Base-by-base conservation (phyloP, 2,113 vertebrate genomes). In the Saguinus midas region DNA sequence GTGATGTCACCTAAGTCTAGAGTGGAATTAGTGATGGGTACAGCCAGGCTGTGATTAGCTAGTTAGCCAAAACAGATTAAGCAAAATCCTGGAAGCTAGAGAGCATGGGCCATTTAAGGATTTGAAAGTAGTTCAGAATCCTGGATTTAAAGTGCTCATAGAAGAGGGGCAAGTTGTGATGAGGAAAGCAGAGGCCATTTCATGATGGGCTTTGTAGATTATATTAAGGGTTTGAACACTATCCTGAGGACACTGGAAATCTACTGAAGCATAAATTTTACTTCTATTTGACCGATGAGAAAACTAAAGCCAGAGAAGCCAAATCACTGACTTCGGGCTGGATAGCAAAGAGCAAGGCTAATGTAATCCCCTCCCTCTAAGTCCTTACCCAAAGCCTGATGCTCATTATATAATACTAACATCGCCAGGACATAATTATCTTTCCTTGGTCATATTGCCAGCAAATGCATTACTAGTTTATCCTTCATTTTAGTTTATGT, bases 271-370 rank as follows among this genome's bases (percentile, higher is more conserved):
- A 57, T 0, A 78, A 7, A 12, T 83, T 4, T 70, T 66, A 87
- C 6, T 80, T 90, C 35, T 40, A 87, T 55, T 89, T 93, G 37
- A 82, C 1, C 90, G 81, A 96, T 66, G 29, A 95, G 75, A 96
- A 95, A 73, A 90, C 70, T 83, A 45, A 95, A 72, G 37, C 70
- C 70, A 90, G 40, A 64, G 27, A 84, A 79, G 57, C 5, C 80
- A 89, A 81, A 81, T 84, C 20, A 72, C 8, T 94, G 68, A 17
- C 23, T 96, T 78, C 7, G 40, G 25, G 35, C 40, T 92, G 9
- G 37, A 64, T 1, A 70, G n/a, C 66, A 93, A 91, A 91, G 18
- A 87, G 16, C 2, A 76, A 20, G 9, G 48, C 32, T 91, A 35
- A 90, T 68, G 83, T 66, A 85, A 85, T 64, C n/a, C 1, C 3